Conservation (phyloP, 2,888 invertebrate species). For the Aromia moschata region DNA sequence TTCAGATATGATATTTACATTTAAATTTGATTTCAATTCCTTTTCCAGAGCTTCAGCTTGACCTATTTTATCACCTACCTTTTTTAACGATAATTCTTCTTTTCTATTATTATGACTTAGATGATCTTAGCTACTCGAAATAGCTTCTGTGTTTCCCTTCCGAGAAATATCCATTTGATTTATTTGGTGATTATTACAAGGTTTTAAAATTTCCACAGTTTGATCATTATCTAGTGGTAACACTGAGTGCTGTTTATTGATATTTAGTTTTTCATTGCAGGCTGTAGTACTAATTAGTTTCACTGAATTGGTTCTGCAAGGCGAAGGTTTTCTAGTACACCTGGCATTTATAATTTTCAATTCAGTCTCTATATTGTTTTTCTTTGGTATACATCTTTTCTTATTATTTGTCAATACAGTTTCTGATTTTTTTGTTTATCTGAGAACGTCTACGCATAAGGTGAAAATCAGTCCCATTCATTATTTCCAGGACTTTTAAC, state of each 20-base stretch:
- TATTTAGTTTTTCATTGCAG: neutral
- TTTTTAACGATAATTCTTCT: neutral
- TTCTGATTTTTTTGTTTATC: too few species aligned
- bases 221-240: neutral
- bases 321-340: too few species aligned
- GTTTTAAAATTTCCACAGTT: neutral
- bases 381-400: neutral
- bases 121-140: too few species aligned
- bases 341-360: too few species aligned
- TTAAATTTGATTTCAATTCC: neutral
- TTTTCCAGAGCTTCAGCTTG: neutral
- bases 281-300: neutral
- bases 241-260: neutral
- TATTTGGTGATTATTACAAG: neutral
- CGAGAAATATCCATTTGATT: neutral
- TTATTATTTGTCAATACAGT: neutral
- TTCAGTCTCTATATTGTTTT: neutral
- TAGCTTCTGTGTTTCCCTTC: too few species aligned
- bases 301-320: neutral
- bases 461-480: too few species aligned
- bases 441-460: too few species aligned
- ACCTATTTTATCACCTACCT: neutral
- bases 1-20: neutral
- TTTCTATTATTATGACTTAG: neutral
- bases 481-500: neutral